Evolutionary conservation across 2,113 vertebrate genomes (phyloP), one percentile per base, ranked within the genome.

Genomic region (Holacanthus passer): DNA sequence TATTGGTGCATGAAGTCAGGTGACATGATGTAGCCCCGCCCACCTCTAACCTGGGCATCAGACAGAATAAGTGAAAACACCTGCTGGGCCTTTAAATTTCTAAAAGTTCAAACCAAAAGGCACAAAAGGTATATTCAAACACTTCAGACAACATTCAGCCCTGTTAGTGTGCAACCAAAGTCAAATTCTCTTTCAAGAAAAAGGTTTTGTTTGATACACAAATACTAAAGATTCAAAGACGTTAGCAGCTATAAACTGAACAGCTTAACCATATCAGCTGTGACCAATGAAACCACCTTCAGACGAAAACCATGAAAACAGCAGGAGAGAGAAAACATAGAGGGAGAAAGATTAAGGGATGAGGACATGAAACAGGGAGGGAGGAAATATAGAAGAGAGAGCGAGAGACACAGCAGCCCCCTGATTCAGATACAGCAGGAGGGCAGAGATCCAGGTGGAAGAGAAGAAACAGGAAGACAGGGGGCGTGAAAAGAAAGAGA

Each of bases 301-400:
- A 63, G 17, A 70, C 7, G 58, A 47, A 43, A 71, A 43, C 1
- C 31, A 32, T 48, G 22, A 75, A 35, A 45, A 20, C 60, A 53
- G 47, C 60, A 20, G 79, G 65, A 41, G 29, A 37, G 79, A 64
- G 43, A 62, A 73, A 32, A 73, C 14, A 20, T 39, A 52, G 66
- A 56, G 12, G 47, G 27, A 29, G 55, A 16, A 9, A 56, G 19
- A 73, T n/a, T 12, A 47, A 53, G n/a, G 68, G 39, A 67, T 5
- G 24, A 53, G 45, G n/a, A 63, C 35, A 68, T 55, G 48, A 76
- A 80, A 24, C 29, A 24, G 58, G 17, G 4, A 72, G 20, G 17
- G 14, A 37, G 37, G 59, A 53, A 50, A 12, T 4, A n/a, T n/a
- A n/a, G 14, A 1, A 43, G 63, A 31, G 53, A 32, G 47, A 20